phyloP scores from a whole-genome alignment of 2,113 vertebrate species.

The Scomber scombrus region DNA sequence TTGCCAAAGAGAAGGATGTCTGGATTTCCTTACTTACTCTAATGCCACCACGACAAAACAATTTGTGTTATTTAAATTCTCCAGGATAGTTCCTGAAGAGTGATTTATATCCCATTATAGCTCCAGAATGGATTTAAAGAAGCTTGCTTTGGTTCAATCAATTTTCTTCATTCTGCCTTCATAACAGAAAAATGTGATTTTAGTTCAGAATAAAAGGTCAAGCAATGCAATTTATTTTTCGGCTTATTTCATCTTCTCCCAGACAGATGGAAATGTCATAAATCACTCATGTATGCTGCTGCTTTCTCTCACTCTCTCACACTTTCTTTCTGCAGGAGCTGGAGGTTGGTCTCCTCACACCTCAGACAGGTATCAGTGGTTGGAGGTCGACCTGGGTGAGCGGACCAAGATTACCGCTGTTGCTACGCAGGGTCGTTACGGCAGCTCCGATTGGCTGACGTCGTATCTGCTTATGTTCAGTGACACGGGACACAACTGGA shows the following conservation, averaged over 20 bases:
- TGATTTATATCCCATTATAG: conserved; percentile 29
- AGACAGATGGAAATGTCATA: conserved; percentile 32
- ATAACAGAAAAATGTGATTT: conserved; percentile 21
- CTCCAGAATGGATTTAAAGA: conserved; percentile 4
- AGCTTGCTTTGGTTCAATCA: conserved; percentile 9
- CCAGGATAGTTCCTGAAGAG: neutral
- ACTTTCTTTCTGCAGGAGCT: conserved; percentile 86
- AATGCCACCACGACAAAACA: neutral
- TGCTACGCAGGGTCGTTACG: conserved; percentile 92
- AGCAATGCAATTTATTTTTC: conserved; percentile 27
- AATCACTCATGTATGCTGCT: conserved; percentile 4
- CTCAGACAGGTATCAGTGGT: conserved; percentile 92
- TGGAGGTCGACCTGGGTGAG: conserved; percentile 90
- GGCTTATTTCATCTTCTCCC: conserved; percentile 24
- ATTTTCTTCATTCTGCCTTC: conserved; percentile 13
- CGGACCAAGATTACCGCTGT: conserved; percentile 89
- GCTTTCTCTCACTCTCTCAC: neutral
- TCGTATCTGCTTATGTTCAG: conserved; percentile 93
- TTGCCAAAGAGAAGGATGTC: no score
- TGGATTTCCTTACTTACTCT: no score
- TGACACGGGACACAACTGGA: conserved; percentile 93
- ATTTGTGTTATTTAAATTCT: neutral
- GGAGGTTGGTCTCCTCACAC: conserved; percentile 94
- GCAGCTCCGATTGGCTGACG: conserved; percentile 93
- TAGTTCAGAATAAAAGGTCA: conserved; percentile 36